Base-by-base conservation (phyloP, 2,888 invertebrate species). In the Ephialtes manifestator region DNA sequence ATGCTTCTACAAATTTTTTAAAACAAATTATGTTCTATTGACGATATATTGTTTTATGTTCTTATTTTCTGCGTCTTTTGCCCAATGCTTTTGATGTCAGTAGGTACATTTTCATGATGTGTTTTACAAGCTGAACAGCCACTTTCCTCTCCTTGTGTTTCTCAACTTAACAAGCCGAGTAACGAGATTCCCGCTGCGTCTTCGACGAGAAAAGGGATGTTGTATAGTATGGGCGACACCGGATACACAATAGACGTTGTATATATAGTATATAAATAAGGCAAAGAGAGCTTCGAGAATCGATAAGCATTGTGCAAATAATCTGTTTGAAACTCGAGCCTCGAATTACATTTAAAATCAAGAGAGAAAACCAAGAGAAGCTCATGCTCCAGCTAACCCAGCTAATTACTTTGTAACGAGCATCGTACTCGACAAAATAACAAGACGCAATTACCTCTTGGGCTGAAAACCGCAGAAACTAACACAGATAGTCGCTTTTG, bases 101-200 rank as follows among this genome's bases (percentile, higher is more conserved):
- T 58, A 43, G 15, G 24, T 58, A 43, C n/a, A 58, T 24, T 72
- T 58, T 28, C 43, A 58, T 28, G 18, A 58, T 2, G 46, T 46
- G 43, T 46, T 11, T n/a, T n/a, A 24, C n/a, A 58, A 15, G 46
- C 43, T 46, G 28, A 74, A 60, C 60, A 60, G 60, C 74, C 74
- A 46, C 60, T 60, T 48, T 31, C n/a, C 20, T 15, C 24, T 43
- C 20, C 60, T 31, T 74, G 24, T 60, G 31, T 74, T 74, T 74
- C 48, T 60, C 60, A 18, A 8, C 72, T 80, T 83, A 86, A 83
- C 83, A 55, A 65, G 71, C 71, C 67, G 51, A 65, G 72, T 86
- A 87, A 88, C 85, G 83, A 87, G 87, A 86, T 88, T 88, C 85
- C 78, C 82, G 58, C 31, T 11, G 60, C 65, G 79, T 83, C 80